Conservation (phyloP, 2,888 invertebrate species). For the Ophioninae sp. region DNA sequence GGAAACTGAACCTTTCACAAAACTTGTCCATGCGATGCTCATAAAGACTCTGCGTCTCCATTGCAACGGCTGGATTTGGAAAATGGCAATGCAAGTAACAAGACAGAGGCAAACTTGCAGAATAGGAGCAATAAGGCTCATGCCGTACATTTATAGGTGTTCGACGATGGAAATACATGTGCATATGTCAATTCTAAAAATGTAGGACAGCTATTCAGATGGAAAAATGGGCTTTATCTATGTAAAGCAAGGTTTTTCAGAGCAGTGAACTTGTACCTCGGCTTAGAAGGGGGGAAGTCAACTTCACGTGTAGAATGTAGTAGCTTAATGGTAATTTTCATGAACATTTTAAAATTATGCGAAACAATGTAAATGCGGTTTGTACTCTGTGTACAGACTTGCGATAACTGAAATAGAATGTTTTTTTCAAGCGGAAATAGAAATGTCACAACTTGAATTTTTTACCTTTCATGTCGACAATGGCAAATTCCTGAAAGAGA, state of each 20-base stretch:
- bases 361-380: no score
- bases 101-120: not conserved
- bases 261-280: conserved; percentile 13
- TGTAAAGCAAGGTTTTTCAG: not conserved
- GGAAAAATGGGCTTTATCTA: conserved; percentile 11
- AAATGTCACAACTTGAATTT: no score
- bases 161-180: not conserved
- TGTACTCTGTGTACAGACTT: no score
- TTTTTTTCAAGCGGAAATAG: no score
- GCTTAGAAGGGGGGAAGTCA: not conserved
- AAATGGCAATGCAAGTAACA: not conserved
- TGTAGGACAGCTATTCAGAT: not conserved
- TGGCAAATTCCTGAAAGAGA: no score
- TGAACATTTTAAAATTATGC: not conserved
- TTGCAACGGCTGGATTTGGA: not conserved
- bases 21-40: not conserved
- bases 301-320: not conserved
- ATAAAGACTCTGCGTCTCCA: not conserved
- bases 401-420: no score
- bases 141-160: not conserved
- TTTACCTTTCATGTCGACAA: no score
- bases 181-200: conserved; percentile 9
- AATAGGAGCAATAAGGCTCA: not conserved
- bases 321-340: not conserved
- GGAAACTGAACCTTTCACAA: not conserved